Conservation (phyloP, 2,113 vertebrate genomes). For the Phoenicopterus ruber region DNA sequence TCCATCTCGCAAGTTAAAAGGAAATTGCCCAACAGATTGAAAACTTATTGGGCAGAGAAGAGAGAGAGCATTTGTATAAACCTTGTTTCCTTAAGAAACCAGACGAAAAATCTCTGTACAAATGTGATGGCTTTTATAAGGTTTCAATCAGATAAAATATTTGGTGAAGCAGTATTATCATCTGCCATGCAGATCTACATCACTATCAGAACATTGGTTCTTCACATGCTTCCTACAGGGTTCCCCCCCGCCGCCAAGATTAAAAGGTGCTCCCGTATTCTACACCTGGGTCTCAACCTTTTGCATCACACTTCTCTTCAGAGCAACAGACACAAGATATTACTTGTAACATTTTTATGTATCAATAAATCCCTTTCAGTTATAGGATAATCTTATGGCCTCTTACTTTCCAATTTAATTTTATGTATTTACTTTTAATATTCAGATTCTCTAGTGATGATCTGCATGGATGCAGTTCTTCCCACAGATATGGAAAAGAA, state of each 20-base stretch:
- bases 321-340: neutral
- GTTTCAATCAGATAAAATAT: neutral
- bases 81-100: neutral
- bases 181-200: neutral
- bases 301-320: neutral
- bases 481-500: neutral
- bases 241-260: neutral
- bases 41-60: neutral
- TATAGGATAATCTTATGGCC: neutral
- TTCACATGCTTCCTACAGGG: neutral
- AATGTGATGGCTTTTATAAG: neutral
- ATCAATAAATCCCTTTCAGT: neutral
- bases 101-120: neutral
- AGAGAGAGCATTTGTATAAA: neutral
- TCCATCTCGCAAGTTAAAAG: neutral
- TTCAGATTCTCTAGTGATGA: neutral
- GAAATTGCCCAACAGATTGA: neutral
- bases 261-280: neutral
- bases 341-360: neutral
- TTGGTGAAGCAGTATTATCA: neutral
- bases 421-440: neutral
- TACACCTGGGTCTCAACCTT: neutral
- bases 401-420: neutral
- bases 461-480: neutral
- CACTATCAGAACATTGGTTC: neutral